phyloP scores from a whole-genome alignment of 2,888 invertebrate genomes.

The Meta bourneti region DNA sequence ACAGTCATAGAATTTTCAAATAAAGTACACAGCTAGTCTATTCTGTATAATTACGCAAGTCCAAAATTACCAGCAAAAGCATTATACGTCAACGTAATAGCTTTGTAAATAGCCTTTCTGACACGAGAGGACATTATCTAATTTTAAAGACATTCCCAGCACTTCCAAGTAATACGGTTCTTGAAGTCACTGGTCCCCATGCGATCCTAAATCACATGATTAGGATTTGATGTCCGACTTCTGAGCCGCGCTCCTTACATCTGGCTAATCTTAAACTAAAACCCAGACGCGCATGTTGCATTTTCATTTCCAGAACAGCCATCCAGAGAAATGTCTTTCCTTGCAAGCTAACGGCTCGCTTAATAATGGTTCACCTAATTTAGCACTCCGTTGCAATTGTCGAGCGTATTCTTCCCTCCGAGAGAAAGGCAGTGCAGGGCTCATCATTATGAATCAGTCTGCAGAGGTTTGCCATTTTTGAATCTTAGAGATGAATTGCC shows the following conservation, averaged over 20 bases:
- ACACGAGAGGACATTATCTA: neutral
- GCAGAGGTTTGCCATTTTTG: too few species aligned
- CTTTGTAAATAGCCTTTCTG: neutral
- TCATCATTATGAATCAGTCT: too few species aligned
- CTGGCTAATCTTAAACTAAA: neutral
- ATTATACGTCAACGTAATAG: neutral
- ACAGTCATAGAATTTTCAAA: neutral
- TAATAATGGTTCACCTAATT: neutral
- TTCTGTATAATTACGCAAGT: neutral
- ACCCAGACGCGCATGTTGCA: neutral
- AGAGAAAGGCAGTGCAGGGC: too few species aligned
- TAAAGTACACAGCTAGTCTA: neutral
- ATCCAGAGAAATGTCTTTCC: neutral
- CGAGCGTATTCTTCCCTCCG: neutral
- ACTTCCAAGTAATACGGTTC: neutral
- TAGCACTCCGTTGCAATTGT: neutral
- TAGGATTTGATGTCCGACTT: neutral
- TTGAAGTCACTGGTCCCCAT: neutral
- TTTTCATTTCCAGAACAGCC: neutral
- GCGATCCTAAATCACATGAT: neutral
- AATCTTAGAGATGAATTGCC: too few species aligned
- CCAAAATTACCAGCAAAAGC: neutral
- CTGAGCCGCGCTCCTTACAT: neutral
- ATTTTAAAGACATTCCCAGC: neutral
- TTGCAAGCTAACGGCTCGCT: neutral